A percentile compares a stretch with the other conserved stretches of the same genome.
These are phyloP conservation scores for Eidolon dupreanum DNA, from an alignment of 2,797 vertebrate genomes.

Conservation along the genomic window DNA sequence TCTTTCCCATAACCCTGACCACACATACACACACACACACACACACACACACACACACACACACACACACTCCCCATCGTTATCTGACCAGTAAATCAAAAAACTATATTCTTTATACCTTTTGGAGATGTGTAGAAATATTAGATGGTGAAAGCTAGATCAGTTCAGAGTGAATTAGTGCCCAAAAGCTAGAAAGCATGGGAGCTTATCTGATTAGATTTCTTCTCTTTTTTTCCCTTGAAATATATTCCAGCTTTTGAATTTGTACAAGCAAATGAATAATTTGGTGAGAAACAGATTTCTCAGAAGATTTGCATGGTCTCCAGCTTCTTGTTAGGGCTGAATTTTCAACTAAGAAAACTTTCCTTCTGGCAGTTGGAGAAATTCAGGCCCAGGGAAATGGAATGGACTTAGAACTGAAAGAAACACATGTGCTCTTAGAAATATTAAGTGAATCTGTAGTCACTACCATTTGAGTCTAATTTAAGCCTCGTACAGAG, in stretches of 20 bases:
- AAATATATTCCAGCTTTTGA: constrained; percentile 69
- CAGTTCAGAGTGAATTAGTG: constrained; percentile 44
- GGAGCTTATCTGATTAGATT: constrained; percentile 49
- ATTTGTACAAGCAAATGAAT: constrained; percentile 67
- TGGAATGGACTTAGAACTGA: not conserved
- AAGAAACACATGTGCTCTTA: not conserved
- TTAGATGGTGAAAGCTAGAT: constrained; percentile 47
- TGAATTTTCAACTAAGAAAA: constrained; percentile 53
- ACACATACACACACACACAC: not conserved
- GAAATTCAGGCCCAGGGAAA: constrained; percentile 33
- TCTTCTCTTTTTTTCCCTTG: not conserved
- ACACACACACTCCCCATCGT: not conserved
- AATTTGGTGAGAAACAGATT: constrained; percentile 69
- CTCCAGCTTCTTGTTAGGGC: constrained; percentile 59
- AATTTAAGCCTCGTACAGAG: not conserved
- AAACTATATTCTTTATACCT: constrained; percentile 14
- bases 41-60: not conserved
- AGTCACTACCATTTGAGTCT: not conserved
- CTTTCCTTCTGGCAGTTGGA: constrained; percentile 25
- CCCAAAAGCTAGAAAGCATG: constrained; percentile 39
- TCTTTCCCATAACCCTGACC: constrained; percentile 2
- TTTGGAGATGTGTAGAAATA: constrained; percentile 38
- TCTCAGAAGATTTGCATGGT: constrained; percentile 50
- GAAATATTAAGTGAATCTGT: not conserved
- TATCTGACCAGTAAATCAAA: constrained; percentile 52